Conservation (phyloP, 2,888 invertebrate species). For the Molorchus minor region DNA sequence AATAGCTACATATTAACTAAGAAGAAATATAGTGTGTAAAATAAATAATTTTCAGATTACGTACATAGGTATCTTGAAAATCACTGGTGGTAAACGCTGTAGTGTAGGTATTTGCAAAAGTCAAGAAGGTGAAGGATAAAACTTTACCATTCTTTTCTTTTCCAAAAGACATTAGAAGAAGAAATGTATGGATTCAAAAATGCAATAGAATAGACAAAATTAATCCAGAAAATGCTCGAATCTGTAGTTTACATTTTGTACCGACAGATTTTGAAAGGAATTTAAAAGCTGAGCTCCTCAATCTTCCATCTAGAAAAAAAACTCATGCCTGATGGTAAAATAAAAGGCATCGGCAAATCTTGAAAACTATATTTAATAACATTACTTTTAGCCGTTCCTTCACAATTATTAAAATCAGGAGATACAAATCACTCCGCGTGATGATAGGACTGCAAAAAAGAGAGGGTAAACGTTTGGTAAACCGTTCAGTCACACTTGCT, state of each 20-base stretch:
- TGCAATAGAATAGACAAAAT: neutral
- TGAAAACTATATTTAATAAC: too few relatives aligned
- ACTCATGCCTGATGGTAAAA: too few relatives aligned
- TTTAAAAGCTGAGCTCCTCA: neutral
- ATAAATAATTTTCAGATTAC: conserved; percentile 6
- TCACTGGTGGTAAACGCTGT: neutral
- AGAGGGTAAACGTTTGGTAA: too few relatives aligned
- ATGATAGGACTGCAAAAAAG: too few relatives aligned
- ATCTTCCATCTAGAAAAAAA: neutral
- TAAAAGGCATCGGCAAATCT: too few relatives aligned
- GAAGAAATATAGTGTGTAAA: too few relatives aligned
- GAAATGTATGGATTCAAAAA: neutral
- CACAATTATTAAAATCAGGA: too few relatives aligned
- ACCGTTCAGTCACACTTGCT: too few relatives aligned
- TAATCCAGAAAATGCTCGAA: neutral
- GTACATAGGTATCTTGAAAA: neutral
- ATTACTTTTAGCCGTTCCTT: too few relatives aligned
- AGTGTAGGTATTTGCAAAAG: neutral
- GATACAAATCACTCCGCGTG: too few relatives aligned
- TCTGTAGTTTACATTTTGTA: neutral
- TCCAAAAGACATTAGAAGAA: too few relatives aligned
- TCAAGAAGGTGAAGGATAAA: neutral
- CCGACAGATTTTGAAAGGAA: neutral
- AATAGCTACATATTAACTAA: too few relatives aligned
- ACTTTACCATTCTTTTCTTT: neutral